A percentile compares a stretch with the other conserved stretches of the same genome.
Conservation (phyloP, 2,797 vertebrate genomes). For the Knipowitschia caucasica region DNA sequence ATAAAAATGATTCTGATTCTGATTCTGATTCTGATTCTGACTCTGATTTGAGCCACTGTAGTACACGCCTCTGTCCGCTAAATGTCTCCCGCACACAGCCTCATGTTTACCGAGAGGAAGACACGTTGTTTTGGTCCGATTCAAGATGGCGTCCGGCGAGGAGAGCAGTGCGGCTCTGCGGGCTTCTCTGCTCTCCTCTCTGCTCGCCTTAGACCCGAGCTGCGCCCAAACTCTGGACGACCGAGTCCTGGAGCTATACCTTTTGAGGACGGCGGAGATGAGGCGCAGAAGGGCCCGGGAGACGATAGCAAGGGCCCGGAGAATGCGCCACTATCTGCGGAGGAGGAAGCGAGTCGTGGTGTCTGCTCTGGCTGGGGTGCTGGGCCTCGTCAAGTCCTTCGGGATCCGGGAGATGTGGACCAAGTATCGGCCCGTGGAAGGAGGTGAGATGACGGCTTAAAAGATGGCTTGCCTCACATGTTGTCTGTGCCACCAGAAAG, state of each 20-base stretch:
- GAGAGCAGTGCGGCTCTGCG: not conserved
- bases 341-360: constrained; percentile 40
- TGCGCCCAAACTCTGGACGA: not conserved
- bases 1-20: too few relatives aligned
- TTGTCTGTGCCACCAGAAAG: too few relatives aligned
- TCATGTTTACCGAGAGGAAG: not conserved
- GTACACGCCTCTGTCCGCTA: not conserved
- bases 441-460: not conserved
- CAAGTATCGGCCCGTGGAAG: constrained; percentile 7
- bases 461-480: too few relatives aligned
- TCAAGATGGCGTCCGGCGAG: constrained; percentile 6
- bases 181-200: not conserved
- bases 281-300: constrained; percentile 29
- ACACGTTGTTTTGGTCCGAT: constrained; percentile 6
- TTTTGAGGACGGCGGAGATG: constrained; percentile 20
- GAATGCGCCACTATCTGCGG: constrained; percentile 38
- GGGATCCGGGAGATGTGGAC: constrained; percentile 28
- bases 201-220: not conserved
- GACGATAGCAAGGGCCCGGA: constrained; percentile 21
- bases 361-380: constrained; percentile 32
- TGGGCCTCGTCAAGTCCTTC: constrained; percentile 30
- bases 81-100: not conserved
- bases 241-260: constrained; percentile 14
- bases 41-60: not conserved
- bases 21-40: too few relatives aligned